A percentile compares a stretch with the other conserved stretches of the same genome.
Evolutionary conservation across 2,888 invertebrate species (phyloP).

Genomic region (Smittia aterrima): DNA sequence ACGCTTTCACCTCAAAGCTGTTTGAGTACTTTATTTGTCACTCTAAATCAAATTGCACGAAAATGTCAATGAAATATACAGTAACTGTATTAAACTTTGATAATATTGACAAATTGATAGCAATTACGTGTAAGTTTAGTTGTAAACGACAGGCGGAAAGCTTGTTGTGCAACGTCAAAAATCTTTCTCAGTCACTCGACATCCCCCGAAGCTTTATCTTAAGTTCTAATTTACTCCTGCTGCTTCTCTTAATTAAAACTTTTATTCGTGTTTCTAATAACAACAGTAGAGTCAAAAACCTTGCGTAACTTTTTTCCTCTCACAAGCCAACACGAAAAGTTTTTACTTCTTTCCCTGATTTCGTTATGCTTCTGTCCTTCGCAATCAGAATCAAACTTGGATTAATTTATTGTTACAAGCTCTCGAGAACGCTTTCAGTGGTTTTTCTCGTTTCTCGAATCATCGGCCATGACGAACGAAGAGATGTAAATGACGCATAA

Average conservation of each 20-base stretch:
- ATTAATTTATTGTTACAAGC: slow-evolving; percentile 13
- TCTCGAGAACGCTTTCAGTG: neutral
- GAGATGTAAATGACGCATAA: slow-evolving; percentile 1
- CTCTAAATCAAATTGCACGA: no score
- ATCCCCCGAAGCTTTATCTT: neutral
- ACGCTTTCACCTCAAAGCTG: no score
- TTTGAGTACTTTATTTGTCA: no score
- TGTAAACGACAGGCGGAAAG: no score
- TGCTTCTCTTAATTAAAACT: neutral
- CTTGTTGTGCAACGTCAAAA: neutral
- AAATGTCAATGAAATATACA: no score
- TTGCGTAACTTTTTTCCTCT: neutral
- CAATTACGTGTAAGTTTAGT: no score
- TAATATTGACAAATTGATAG: no score
- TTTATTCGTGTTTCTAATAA: slow-evolving; percentile 16
- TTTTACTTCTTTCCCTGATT: neutral
- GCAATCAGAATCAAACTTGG: neutral
- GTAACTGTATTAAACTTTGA: no score
- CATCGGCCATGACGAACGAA: neutral
- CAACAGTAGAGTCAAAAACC: slow-evolving; percentile 1
- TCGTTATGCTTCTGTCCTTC: neutral
- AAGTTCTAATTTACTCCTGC: neutral
- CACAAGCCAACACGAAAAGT: neutral
- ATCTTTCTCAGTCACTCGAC: neutral
- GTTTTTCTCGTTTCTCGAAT: neutral